These are phyloP conservation scores for Chloroceryle inda DNA, from an alignment of 2,797 vertebrate genomes.

Conservation along the genomic window DNA sequence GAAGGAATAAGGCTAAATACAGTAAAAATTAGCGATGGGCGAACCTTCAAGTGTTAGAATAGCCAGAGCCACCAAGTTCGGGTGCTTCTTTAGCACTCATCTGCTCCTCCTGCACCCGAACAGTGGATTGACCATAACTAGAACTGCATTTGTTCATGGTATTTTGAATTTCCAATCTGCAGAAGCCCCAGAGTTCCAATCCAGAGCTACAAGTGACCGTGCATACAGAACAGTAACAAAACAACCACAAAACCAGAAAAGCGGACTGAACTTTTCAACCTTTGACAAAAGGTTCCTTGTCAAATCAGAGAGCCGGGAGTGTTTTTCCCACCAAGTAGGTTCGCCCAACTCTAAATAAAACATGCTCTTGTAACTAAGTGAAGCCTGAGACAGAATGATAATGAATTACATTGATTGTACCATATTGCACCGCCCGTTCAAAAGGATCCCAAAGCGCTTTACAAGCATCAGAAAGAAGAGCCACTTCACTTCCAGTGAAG, in stretches of 20 bases:
- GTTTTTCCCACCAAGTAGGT: slow-evolving; percentile 10
- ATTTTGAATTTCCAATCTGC: not conserved
- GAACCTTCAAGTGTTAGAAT: slow-evolving; percentile 43
- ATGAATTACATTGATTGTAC: not conserved
- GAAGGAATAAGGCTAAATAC: slow-evolving; percentile 15
- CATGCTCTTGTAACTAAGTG: slow-evolving; percentile 33
- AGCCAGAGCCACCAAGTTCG: not conserved
- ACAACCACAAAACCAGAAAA: not conserved
- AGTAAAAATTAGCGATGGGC: slow-evolving; percentile 67
- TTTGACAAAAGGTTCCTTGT: not conserved
- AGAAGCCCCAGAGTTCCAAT: not conserved
- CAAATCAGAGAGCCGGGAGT: not conserved
- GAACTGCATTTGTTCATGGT: not conserved
- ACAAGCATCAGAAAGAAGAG: slow-evolving; percentile 63
- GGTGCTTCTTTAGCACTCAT: not conserved
- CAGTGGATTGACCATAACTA: not conserved
- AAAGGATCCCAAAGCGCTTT: slow-evolving; percentile 78
- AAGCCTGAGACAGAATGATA: slow-evolving; percentile 2
- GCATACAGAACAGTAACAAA: not conserved
- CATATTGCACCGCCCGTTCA: slow-evolving; percentile 40
- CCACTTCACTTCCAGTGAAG: slow-evolving; percentile 62
- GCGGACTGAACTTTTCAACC: not conserved
- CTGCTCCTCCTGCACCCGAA: not conserved
- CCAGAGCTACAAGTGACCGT: not conserved
- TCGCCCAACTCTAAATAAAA: slow-evolving; percentile 71